These are phyloP conservation scores for Poecilia latipinna DNA, from an alignment of 2,113 vertebrate genomes.

Conservation along the genomic window DNA sequence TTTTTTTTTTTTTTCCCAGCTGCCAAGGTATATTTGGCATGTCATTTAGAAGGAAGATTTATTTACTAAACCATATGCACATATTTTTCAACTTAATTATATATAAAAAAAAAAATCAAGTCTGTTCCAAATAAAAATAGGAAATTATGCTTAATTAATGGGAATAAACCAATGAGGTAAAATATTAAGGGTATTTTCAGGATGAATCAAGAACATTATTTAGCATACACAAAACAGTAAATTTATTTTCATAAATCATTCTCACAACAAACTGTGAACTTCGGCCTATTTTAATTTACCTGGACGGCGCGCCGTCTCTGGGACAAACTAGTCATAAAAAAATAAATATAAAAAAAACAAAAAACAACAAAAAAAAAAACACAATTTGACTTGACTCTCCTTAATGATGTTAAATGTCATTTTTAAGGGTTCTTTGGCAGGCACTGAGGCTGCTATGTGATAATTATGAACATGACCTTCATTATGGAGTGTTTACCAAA, in stretches of 20 bases:
- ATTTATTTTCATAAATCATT: not conserved
- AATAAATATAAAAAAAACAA: no score
- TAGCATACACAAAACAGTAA: not conserved
- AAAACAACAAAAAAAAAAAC: no score
- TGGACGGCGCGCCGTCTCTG: not conserved
- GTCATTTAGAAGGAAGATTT: not conserved
- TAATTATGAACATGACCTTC: not conserved
- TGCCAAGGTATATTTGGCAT: not conserved
- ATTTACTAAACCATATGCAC: not conserved
- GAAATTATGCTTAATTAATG: no score
- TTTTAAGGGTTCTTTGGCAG: not conserved
- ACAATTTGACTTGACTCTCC: not conserved
- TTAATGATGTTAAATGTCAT: conserved; percentile 1
- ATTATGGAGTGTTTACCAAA: not conserved
- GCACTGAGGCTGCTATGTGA: not conserved
- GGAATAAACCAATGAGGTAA: not conserved
- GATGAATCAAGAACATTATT: not conserved
- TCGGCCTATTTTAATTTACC: not conserved
- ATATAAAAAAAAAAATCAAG: not conserved
- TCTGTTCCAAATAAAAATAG: not conserved
- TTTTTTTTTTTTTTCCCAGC: not conserved
- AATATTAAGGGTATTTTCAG: not conserved
- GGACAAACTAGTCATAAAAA: not conserved
- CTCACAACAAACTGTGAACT: not conserved
- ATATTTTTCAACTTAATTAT: not conserved